Base-by-base conservation (phyloP, 2,888 invertebrate species). In the Tetragnatha montana region DNA sequence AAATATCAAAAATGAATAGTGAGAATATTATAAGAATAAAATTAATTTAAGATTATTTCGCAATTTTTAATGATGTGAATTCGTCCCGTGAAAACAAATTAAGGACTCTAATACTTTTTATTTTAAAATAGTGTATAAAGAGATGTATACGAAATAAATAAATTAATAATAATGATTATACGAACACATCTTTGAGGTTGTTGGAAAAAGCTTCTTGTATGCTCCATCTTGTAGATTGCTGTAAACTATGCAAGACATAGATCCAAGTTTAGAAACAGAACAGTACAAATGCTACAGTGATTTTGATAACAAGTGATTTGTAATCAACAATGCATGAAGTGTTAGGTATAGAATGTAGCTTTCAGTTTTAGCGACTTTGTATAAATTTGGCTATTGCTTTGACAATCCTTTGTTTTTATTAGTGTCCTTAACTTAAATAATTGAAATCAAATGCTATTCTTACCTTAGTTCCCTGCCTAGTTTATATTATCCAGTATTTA, bases 221-320 rank as follows among this genome's bases (percentile, higher is more conserved):
- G 60, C 17, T 60, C 60, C 12, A 10, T 60, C 12, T 17, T 60
- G 74, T 35, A 22, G 17, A 22, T 21, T 74, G 35, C 35, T 14
- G 22, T 22, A 14, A 74, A 12, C 76, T 49, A 50, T 50, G 76
- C 49, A 76, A 76, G n/a, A 19, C 19, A n/a, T n/a, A 2, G 3
- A 10, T 17, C 12, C 50, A 76, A 50, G 60, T 8, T n/a, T 76
- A 76, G 76, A 76, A 76, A 49, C 21, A 21, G n/a, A 17, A 60
- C 60, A 50, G 50, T 81, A n/a, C 14, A 74, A 17, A 51, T 49
- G n/a, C 17, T 49, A 21, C 14, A 71, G 60, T 22, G 74, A 47
- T 82, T 82, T 82, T 82, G 82, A 74, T 82, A 82, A 70, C n/a
- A 60, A 51, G 17, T 7, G 50, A n/a, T n/a, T 7, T 78, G 60